Conservation (phyloP, 2,113 vertebrate species). For the Pluvialis apricaria region DNA sequence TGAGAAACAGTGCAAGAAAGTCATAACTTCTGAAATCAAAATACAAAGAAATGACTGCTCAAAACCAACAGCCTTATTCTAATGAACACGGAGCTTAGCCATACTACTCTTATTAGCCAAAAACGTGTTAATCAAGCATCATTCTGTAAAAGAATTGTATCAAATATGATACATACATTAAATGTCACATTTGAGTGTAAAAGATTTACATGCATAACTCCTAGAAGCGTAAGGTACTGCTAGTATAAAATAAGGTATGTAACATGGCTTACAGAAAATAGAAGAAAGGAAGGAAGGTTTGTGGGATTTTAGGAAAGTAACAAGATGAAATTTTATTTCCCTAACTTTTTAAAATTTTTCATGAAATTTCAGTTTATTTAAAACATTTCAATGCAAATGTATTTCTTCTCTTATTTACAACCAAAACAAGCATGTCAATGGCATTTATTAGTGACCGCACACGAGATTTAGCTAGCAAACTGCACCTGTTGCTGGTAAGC, state of each 20-base stretch:
- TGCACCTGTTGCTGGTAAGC: not conserved
- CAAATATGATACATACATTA: not conserved
- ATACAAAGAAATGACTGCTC: not conserved
- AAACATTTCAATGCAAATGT: not conserved
- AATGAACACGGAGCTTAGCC: not conserved
- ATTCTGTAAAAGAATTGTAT: not conserved
- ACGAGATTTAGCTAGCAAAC: not conserved
- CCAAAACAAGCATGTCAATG: not conserved
- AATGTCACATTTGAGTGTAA: not conserved
- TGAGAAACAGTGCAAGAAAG: not conserved
- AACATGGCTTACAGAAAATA: not conserved
- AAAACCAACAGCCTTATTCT: not conserved
- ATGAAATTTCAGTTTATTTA: not conserved
- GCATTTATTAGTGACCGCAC: not conserved
- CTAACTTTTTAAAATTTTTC: not conserved
- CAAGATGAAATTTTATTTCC: not conserved
- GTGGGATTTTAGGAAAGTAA: not conserved
- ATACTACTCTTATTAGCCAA: not conserved
- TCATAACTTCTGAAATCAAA: not conserved
- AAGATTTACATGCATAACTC: not conserved
- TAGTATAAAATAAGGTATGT: not conserved
- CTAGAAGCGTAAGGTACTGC: not conserved
- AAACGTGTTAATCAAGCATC: not conserved
- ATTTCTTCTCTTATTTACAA: not conserved
- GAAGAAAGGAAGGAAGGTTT: not conserved